Base-by-base conservation (phyloP, 2,797 vertebrate species). In the Euthynnus affinis region DNA sequence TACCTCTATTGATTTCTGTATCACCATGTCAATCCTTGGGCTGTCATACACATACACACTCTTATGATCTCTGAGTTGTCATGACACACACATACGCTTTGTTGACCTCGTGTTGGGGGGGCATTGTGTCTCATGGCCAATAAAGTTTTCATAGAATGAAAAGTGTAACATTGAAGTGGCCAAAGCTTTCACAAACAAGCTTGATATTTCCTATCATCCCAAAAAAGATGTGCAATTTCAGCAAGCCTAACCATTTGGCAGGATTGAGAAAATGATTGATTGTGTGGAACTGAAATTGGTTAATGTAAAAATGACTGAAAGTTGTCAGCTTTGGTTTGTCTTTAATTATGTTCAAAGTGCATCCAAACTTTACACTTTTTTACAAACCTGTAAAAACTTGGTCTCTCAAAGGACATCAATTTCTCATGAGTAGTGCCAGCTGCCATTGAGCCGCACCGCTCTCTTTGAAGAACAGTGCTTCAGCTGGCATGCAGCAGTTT, bases 1-100 rank as follows among this genome's bases (percentile, higher is more conserved):
- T 72, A 49, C 44, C 60, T 66, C 71, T 69, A 87, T 90, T 72
- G 87, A 91, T 88, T 87, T 75, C 74, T 82, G 13, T 76, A 82
- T 86, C 78, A 76, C 63, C 34, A 64, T 74, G 79, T 89, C 85
- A 81, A 74, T 84, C 82, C 52, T 46, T 46, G 2, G 55, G 42
- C 77, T 76, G 69, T 82, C 80, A 71, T 25, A 12, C 59, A 66
- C 44, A 14, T n/a, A 49, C 55, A 9, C 58, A 9, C 44, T 18
- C 29, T 52, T 27, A 27, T n/a, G n/a, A 29, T 13, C n/a, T 56
- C 58, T 34, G 71, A 71, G 20, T 42, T 69, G 44, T 75, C 79
- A 66, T 53, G 62, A 34, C 62, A 76, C 48, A 48, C 44, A 25
- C 59, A 61, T 15, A 29, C 27, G 62, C 58, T 61, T 17, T 25